Conservation (phyloP, 1,140 invertebrate species). For the Chironomus tepperi region DNA sequence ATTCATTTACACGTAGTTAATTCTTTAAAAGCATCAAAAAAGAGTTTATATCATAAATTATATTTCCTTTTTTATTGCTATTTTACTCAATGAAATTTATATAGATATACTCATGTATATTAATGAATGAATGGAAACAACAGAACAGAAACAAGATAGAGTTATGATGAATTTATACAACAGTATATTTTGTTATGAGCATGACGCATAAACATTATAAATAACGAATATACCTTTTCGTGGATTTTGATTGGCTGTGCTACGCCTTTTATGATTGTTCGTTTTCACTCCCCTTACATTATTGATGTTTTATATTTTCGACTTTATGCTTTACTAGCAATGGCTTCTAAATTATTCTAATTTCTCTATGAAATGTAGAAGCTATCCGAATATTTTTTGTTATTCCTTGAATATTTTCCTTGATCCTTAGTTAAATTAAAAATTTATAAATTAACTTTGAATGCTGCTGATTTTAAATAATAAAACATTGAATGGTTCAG, state of each 20-base stretch:
- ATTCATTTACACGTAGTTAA: neutral
- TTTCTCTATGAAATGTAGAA: neutral
- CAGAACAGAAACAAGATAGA: neutral
- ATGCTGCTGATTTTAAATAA: too few relatives aligned
- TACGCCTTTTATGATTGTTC: constrained; percentile 22
- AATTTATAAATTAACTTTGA: too few relatives aligned
- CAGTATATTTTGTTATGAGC: constrained; percentile 11
- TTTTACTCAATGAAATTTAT: too few relatives aligned
- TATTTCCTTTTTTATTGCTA: neutral
- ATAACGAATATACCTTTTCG: constrained; percentile 11
- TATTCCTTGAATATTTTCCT: too few relatives aligned
- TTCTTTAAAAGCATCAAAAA: neutral
- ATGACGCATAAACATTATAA: constrained; percentile 20
- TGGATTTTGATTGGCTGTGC: constrained; percentile 10
- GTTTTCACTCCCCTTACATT: neutral
- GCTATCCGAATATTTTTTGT: neutral
- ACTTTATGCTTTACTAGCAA: constrained; percentile 17
- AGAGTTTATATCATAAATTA: neutral
- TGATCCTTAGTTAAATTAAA: too few relatives aligned
- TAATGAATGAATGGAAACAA: neutral
- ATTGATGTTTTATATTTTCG: constrained; percentile 11
- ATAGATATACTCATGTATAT: neutral
- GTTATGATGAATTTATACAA: neutral
- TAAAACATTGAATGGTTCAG: too few relatives aligned
- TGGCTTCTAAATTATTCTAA: neutral